Conservation (phyloP, 2,797 vertebrate species). For the Chelon auratus region DNA sequence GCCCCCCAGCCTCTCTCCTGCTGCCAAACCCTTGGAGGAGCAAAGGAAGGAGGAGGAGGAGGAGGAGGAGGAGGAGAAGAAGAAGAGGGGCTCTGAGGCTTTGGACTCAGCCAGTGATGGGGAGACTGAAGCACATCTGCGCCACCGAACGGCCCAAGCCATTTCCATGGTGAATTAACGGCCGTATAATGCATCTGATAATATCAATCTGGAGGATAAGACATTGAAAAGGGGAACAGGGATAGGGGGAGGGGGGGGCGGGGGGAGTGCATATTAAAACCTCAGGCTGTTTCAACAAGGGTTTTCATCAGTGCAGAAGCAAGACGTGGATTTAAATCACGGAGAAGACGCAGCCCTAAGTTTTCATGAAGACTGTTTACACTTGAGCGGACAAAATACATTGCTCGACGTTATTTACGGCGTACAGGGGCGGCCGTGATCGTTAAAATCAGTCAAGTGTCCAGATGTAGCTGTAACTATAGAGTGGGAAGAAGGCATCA, state of each 20-base stretch:
- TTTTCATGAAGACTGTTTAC: conserved; percentile 75
- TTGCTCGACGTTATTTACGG: conserved; percentile 72
- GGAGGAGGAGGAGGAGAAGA: conserved; percentile 73
- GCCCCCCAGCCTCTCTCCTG: conserved; percentile 84
- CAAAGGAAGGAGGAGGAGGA: conserved; percentile 81
- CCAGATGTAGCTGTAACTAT: conserved; percentile 80
- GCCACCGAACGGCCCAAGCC: conserved; percentile 92
- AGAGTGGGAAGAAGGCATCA: conserved; percentile 79
- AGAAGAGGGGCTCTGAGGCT: conserved; percentile 79
- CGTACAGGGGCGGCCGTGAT: conserved; percentile 61
- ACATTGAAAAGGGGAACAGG: conserved; percentile 72
- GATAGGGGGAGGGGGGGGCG: conserved; percentile 39
- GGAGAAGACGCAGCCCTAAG: conserved; percentile 57
- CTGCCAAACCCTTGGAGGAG: conserved; percentile 89
- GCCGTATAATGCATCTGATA: conserved; percentile 99
- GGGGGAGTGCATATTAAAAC: conserved; percentile 61
- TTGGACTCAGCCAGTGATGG: conserved; percentile 77
- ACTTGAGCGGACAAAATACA: conserved; percentile 69
- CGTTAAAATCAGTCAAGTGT: conserved; percentile 82
- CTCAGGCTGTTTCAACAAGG: conserved; percentile 67
- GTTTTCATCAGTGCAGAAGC: conserved; percentile 54
- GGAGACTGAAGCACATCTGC: conserved; percentile 94
- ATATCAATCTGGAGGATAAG: conserved; percentile 91
- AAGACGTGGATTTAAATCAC: conserved; percentile 61
- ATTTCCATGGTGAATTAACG: conserved; percentile 99